Base-by-base conservation (phyloP, 2,888 invertebrate genomes). In the Opisthograptis luteolata region DNA sequence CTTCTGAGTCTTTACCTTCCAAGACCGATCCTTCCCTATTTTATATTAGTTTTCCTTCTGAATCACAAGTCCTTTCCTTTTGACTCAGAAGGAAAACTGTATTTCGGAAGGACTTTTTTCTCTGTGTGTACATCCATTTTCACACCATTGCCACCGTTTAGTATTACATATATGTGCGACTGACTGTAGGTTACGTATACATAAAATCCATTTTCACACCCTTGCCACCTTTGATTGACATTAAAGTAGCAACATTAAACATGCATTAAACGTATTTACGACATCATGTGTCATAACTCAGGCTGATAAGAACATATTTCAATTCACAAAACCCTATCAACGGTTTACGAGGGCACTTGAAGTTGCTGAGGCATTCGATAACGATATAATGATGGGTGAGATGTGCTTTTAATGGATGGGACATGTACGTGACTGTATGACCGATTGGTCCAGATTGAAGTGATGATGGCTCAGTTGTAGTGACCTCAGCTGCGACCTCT, bases 281-380 rank as follows among this genome's bases (percentile, higher is more conserved):
- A 44, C 37, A 10, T 36, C 37, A 39, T n/a, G 48, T 17, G 24
- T 27, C 30, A 37, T 58, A 58, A 47, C 15, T 54, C 44, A 40
- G 25, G 24, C n/a, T 36, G 50, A 60, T 55, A 62, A 51, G 47
- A 49, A 57, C 57, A 50, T 58, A 64, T 59, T 56, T 59, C 65
- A 60, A 65, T 59, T 56, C 37, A 28, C 44, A 39, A 22, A 42
- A 34, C 35, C 46, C 41, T 55, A 37, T 49, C 54, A 51, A 55
- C 43, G 52, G 45, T 43, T 42, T 39, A 52, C 34, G 30, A 36
- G 36, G 30, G 31, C 37, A 20, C 24, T 30, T 30, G 3, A 40
- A 35, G 51, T 36, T 36, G 22, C 28, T 28, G 40, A 51, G 44
- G 34, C 40, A 40, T 44, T 44, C 37, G 37, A 35, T 45, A 44